Conservation (phyloP, 2,888 invertebrate species). For the Heteromurus nitidus region DNA sequence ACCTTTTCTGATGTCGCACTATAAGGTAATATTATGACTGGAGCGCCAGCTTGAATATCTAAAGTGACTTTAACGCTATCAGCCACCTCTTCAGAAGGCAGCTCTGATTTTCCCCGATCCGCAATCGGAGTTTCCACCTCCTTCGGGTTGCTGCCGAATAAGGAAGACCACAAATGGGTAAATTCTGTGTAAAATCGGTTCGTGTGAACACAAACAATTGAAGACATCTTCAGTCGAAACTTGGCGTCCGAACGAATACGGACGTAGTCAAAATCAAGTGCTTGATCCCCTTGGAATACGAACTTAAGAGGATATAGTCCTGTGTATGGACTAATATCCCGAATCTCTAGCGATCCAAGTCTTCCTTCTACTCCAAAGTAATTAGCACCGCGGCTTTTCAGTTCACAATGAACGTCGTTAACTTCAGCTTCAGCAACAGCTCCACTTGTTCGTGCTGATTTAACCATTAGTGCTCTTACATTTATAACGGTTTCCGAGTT, state of each 20-base stretch:
- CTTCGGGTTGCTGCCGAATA: conserved; percentile 69
- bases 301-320: conserved; percentile 72
- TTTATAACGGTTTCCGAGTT: conserved; percentile 71
- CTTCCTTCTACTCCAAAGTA: conserved; percentile 71
- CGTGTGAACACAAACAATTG: conserved; percentile 94
- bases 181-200: conserved; percentile 91
- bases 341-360: conserved; percentile 69
- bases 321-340: conserved; percentile 67
- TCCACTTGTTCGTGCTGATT: conserved; percentile 60
- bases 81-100: background rate
- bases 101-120: background rate
- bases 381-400: conserved; percentile 65
- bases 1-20: conserved; percentile 86
- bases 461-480: conserved; percentile 69
- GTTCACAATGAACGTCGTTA: conserved; percentile 67
- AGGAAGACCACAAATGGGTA: conserved; percentile 61
- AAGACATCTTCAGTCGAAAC: conserved; percentile 88
- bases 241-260: conserved; percentile 80
- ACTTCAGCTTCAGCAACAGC: conserved; percentile 70
- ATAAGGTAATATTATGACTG: conserved; percentile 90
- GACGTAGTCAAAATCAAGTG: conserved; percentile 79
- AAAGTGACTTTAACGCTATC: conserved; percentile 78
- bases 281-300: conserved; percentile 79
- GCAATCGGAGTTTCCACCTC: conserved; percentile 25
- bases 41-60: conserved; percentile 84